These are phyloP conservation scores for Drosophila sproati DNA, from an alignment of 1,140 invertebrate genomes.

Conservation along the genomic window DNA sequence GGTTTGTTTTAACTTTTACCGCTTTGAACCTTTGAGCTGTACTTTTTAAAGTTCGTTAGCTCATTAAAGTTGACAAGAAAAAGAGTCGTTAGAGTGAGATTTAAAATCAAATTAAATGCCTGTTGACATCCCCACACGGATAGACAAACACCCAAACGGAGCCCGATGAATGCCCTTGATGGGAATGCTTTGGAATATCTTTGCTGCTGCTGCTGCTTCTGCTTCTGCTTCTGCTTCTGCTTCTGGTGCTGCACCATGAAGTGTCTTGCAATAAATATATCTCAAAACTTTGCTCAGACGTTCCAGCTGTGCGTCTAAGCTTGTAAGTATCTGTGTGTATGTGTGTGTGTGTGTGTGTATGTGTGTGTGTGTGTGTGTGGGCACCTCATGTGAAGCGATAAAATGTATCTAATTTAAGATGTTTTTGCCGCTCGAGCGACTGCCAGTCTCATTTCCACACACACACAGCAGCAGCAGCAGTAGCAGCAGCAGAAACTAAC, in stretches of 20 bases:
- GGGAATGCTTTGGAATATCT: background rate
- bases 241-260: slow-evolving; percentile 55
- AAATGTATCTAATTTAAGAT: slow-evolving; percentile 82
- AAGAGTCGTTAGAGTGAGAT: slow-evolving; percentile 33
- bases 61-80: slow-evolving; percentile 13
- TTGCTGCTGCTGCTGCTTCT: slow-evolving; percentile 3
- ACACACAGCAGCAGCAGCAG: background rate
- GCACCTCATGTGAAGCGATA: slow-evolving; percentile 73
- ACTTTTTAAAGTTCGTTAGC: background rate
- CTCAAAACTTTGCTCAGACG: slow-evolving; percentile 68
- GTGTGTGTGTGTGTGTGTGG: background rate
- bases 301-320: slow-evolving; percentile 12
- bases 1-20: no score
- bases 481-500: slow-evolving; percentile 35
- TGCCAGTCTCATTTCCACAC: background rate
- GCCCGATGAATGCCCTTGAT: slow-evolving; percentile 37
- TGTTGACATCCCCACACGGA: slow-evolving; percentile 66
- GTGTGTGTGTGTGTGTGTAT: slow-evolving; percentile 11
- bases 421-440: slow-evolving; percentile 74
- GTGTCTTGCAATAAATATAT: slow-evolving; percentile 78
- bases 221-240: background rate
- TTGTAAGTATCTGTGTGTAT: background rate
- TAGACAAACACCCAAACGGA: slow-evolving; percentile 12
- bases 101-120: slow-evolving; percentile 79
- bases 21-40: no score